Conservation (phyloP, 1,140 invertebrate genomes). For the Acromyrmex heyeri region DNA sequence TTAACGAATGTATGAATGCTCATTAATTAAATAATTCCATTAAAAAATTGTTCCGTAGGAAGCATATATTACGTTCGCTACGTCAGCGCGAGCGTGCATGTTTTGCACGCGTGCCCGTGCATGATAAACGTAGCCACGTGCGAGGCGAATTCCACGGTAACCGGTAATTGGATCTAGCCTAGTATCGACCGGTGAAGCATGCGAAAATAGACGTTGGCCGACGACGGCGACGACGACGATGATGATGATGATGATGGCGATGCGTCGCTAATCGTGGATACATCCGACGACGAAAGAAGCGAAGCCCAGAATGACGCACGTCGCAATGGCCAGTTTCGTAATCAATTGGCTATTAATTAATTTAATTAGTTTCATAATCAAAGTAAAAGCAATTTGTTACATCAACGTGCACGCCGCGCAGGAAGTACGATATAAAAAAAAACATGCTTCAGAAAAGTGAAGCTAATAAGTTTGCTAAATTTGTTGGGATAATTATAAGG, state of each 20-base stretch:
- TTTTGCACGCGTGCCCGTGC: constrained; percentile 2
- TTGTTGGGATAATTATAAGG: not conserved
- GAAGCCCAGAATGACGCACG: not conserved
- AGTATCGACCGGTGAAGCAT: constrained; percentile 75
- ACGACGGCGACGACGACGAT: constrained; percentile 29
- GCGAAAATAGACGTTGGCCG: constrained; percentile 76
- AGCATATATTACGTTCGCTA: not conserved
- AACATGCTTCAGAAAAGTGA: not conserved
- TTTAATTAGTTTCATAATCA: not conserved
- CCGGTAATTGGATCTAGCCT: constrained; percentile 79
- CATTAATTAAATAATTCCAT: constrained; percentile 27
- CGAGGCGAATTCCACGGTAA: constrained; percentile 66
- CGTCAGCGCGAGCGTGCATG: not conserved
- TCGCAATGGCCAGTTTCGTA: not conserved
- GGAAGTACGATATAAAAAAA: not conserved
- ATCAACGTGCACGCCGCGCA: not conserved
- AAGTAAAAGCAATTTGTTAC: constrained; percentile 1
- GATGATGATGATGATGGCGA: not conserved
- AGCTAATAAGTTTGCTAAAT: not conserved
- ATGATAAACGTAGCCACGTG: constrained; percentile 57
- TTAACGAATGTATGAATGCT: not conserved
- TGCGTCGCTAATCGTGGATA: constrained; percentile 37
- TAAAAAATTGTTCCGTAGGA: constrained; percentile 17
- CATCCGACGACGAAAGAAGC: not conserved
- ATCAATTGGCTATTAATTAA: constrained; percentile 24